Evolutionary conservation across 2,888 invertebrate genomes (phyloP), one percentile per base, ranked within the genome.

Genomic region (Andrena haemorrhoa): DNA sequence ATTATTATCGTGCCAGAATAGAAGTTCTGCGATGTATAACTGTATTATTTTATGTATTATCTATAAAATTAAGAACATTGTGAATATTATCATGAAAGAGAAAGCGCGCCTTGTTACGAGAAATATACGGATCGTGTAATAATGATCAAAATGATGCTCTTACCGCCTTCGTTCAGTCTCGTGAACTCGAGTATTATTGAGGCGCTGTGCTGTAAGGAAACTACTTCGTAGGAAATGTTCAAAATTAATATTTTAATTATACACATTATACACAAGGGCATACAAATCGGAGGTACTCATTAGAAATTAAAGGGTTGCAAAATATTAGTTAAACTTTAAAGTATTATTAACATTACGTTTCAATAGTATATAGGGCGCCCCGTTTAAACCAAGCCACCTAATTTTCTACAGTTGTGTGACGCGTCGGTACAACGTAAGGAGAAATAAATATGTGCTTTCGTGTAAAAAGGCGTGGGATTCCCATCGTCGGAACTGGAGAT

Each of bases 61-160:
- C 56, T 77, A 63, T 72, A 78, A 68, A 73, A 41, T 65, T 83
- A 71, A 69, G 74, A 69, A 61, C n/a, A 63, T 75, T 83, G 71
- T 83, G 81, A 82, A 78, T 83, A 82, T 78, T 82, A 56, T 65
- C 73, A 68, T 51, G n/a, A 73, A 82, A 60, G 56, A 51, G 31
- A 72, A 72, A 74, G 60, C 65, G 53, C 72, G 66, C 70, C 70
- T 77, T 70, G 73, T 77, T 82, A 78, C 64, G 66, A 78, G 41
- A 68, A 82, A 69, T 51, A 60, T 70, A 60, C 47, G 47, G 66
- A 75, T 58, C 66, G 75, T 41, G 41, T 78, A 71, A 63, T 78
- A 72, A 58, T 72, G 65, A 77, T 66, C 65, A 41, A 73, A 70
- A 49, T 71, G n/a, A 71, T 70, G 73, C 70, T 80, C 74, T 74